Evolutionary conservation across 2,888 invertebrate genomes (phyloP).

Genomic region (Steinernema hermaphroditum): DNA sequence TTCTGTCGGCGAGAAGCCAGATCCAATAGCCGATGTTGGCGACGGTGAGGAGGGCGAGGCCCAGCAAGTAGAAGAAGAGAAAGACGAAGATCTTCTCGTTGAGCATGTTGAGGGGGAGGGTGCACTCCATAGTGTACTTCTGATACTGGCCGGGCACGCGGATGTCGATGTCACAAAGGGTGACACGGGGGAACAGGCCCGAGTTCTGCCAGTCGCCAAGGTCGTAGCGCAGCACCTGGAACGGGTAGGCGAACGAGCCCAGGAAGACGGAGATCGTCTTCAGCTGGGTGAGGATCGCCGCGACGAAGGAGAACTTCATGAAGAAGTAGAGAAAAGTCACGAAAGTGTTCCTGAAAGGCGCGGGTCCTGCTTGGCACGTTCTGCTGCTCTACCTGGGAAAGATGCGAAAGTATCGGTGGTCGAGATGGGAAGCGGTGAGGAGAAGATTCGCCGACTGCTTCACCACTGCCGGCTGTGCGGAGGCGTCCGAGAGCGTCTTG

Average conservation of each 20-base stretch:
- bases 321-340: conserved; percentile 55
- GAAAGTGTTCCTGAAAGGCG: conserved; percentile 32
- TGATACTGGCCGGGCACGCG: conserved; percentile 38
- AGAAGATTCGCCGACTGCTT: conserved; percentile 40
- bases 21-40: neutral
- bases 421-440: conserved; percentile 38
- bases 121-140: conserved; percentile 49
- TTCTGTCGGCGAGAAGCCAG: neutral
- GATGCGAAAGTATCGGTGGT: conserved; percentile 36
- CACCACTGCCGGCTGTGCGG: conserved; percentile 34
- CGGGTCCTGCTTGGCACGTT: neutral
- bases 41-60: neutral
- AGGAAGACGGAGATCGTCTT: conserved; percentile 59
- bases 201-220: conserved; percentile 8
- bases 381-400: conserved; percentile 31
- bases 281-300: conserved; percentile 57
- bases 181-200: conserved; percentile 45
- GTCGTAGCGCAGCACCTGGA: neutral
- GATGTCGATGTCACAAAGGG: conserved; percentile 46
- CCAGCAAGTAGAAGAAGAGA: neutral
- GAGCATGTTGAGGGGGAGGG: conserved; percentile 5
- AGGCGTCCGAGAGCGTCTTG: conserved; percentile 20
- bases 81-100: conserved; percentile 14
- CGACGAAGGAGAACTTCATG: conserved; percentile 62
- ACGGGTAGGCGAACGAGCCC: conserved; percentile 40